Evolutionary conservation across 2,797 vertebrate genomes (phyloP).

Genomic region (Melanotaenia boesemani): DNA sequence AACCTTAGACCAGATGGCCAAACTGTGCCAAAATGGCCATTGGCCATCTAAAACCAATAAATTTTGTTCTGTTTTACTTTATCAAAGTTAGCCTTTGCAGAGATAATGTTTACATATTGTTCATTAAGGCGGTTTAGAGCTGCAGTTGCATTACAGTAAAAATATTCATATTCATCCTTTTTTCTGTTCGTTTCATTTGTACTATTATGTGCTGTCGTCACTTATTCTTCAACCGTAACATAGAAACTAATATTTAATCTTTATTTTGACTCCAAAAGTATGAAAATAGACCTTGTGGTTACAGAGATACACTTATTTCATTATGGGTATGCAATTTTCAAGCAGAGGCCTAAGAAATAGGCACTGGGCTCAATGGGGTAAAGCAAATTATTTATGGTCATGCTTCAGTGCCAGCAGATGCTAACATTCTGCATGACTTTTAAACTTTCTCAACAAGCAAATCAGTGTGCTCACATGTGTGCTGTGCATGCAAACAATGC

Average conservation of each 20-base stretch:
- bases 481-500: constrained; percentile 68
- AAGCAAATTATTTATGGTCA: constrained; percentile 25
- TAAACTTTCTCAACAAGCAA: constrained; percentile 18
- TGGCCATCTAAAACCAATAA: no score
- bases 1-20: no score
- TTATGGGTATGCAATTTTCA: neutral
- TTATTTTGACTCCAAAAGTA: neutral
- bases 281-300: neutral
- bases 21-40: no score
- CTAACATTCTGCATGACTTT: constrained; percentile 33
- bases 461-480: constrained; percentile 60
- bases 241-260: neutral
- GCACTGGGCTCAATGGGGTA: neutral
- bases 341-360: neutral
- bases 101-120: no score
- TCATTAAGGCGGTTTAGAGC: no score
- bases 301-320: neutral
- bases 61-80: no score
- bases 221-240: neutral
- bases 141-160: no score
- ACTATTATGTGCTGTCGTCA: no score
- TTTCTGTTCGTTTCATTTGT: no score
- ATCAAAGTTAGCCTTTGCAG: no score
- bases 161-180: no score
- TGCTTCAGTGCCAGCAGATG: constrained; percentile 59